Percentiles rank a stretch among this genome's conserved stretches.
These are phyloP conservation scores for Chaenogobius annularis DNA, from an alignment of 2,113 vertebrate genomes.

Conservation along the genomic window DNA sequence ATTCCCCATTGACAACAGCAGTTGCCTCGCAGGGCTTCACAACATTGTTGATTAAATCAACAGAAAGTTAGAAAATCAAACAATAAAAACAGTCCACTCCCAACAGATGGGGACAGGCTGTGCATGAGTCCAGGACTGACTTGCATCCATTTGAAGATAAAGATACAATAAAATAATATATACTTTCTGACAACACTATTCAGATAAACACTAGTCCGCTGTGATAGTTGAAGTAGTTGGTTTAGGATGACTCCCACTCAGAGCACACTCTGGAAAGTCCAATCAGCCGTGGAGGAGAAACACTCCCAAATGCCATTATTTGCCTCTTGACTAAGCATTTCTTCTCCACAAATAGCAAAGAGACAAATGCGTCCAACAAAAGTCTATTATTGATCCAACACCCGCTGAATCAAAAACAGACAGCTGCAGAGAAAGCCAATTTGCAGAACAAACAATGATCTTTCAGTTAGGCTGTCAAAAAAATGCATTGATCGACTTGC, in stretches of 20 bases:
- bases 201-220: conserved; percentile 18
- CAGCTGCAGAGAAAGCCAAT: conserved; percentile 42
- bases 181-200: too few relatives aligned
- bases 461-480: conserved; percentile 47
- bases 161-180: too few relatives aligned
- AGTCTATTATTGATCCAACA: conserved; percentile 51
- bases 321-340: conserved; percentile 58
- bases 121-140: too few relatives aligned
- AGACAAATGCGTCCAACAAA: conserved; percentile 51
- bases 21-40: too few relatives aligned
- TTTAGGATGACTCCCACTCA: conserved; percentile 6
- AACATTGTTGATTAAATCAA: too few relatives aligned
- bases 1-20: too few relatives aligned
- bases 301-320: conserved; percentile 38
- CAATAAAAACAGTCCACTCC: too few relatives aligned
- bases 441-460: conserved; percentile 47
- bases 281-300: conserved; percentile 42
- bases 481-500: conserved; percentile 15
- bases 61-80: too few relatives aligned
- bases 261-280: conserved; percentile 17
- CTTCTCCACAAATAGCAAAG: conserved; percentile 29
- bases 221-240: conserved; percentile 12
- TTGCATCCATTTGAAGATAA: too few relatives aligned
- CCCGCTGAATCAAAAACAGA: conserved; percentile 42
- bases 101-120: too few relatives aligned